phyloP scores from a whole-genome alignment of 2,888 invertebrate genomes.

The Cylloceria caligata region DNA sequence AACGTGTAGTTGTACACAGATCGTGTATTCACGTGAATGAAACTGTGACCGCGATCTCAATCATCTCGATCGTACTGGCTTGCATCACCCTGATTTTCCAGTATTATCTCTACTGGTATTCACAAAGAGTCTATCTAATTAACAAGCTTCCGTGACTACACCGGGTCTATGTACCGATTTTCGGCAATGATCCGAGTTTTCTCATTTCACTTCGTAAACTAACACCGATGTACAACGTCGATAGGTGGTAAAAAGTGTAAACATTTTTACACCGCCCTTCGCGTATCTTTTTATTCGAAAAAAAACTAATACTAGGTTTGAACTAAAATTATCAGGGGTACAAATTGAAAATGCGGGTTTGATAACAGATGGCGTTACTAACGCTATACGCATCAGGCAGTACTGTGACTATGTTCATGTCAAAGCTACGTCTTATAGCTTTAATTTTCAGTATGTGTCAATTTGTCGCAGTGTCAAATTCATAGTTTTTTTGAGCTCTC shows the following conservation, averaged over 20 bases:
- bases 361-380: too few species aligned
- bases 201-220: constrained; percentile 65
- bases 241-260: neutral
- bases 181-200: constrained; percentile 70
- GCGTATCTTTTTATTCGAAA: neutral
- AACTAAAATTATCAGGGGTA: too few species aligned
- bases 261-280: neutral
- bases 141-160: constrained; percentile 82
- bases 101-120: constrained; percentile 66
- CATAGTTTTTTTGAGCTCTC: too few species aligned
- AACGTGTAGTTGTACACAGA: neutral
- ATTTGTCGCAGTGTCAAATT: too few species aligned
- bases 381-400: too few species aligned
- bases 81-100: constrained; percentile 38
- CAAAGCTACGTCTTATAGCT: too few species aligned
- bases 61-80: neutral
- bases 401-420: too few species aligned
- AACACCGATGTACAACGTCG: neutral
- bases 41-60: neutral
- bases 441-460: too few species aligned
- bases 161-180: constrained; percentile 65
- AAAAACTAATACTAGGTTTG: too few species aligned
- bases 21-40: neutral
- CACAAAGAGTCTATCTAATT: constrained; percentile 71
- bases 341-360: too few species aligned